Conservation (phyloP, 2,113 vertebrate genomes). For the Caloenas nicobarica region DNA sequence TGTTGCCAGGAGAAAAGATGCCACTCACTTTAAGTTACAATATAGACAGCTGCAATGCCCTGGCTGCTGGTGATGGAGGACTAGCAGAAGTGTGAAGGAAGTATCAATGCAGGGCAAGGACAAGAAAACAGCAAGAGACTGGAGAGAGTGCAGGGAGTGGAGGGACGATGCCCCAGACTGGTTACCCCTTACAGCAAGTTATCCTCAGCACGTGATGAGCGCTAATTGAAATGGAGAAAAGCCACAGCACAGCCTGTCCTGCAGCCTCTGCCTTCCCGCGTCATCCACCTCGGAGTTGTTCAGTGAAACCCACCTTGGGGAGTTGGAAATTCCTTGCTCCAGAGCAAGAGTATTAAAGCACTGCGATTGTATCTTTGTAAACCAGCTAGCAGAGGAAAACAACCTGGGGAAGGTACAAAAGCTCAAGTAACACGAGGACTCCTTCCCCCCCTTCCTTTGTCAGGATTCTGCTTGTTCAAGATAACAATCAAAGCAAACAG, state of each 20-base stretch:
- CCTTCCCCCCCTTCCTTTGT: neutral
- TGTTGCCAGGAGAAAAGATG: constrained; percentile 57
- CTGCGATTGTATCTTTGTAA: neutral
- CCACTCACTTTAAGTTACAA: constrained; percentile 29
- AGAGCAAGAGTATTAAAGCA: constrained; percentile 1
- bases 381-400: neutral
- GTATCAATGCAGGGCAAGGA: neutral
- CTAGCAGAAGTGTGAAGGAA: constrained; percentile 5
- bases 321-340: neutral
- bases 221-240: neutral
- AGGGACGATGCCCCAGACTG: neutral
- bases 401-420: neutral
- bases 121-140: constrained; percentile 2
- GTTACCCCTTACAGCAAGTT: neutral
- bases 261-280: neutral
- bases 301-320: neutral
- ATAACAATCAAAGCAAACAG: neutral
- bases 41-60: constrained; percentile 23
- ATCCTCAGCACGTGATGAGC: neutral
- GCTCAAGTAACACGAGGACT: neutral
- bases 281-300: neutral
- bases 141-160: neutral
- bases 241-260: neutral
- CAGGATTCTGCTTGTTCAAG: neutral
- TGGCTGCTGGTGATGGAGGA: constrained; percentile 1